Base-by-base conservation (phyloP, 2,113 vertebrate genomes). In the Heterotis niloticus region DNA sequence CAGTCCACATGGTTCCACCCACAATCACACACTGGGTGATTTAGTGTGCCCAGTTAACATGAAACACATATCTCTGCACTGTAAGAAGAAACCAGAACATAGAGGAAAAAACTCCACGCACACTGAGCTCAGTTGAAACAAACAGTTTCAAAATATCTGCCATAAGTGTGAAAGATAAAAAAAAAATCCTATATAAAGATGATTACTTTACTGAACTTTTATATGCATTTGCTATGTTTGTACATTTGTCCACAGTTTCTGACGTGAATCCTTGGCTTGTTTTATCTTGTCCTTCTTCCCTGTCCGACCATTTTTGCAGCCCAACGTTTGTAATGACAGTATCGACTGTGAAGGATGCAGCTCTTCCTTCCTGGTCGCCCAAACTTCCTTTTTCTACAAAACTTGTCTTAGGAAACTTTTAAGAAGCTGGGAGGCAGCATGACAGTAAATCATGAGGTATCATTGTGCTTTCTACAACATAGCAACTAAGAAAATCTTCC, bases 311-410 rank as follows among this genome's bases (percentile, higher is more conserved):
- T 16, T 57, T 77, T 56, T 66, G n/a, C 23, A 44, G 28, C 5
- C 14, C 18, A 64, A 10, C 12, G 3, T 17, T 18, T 18, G 3
- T 20, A 70, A 3, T 71, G 56, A 34, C 67, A 26, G 54, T 60
- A 70, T 71, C 77, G 60, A 13, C 28, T 16, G 14, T 71, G 28
- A 56, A 62, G 56, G 26, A 62, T 1, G 5, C 29, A 4, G 56
- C 17, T 12, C 54, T 78, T 78, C 76, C 76, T 78, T 78, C 76
- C 64, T 78, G 76, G 54, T 68, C 52, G 59, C 13, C 52, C n/a
- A 5, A 0, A 5, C 52, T 57, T 59, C 26, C 52, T 56, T 62
- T 62, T 75, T 70, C 60, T 70, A 44, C 34, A 44, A 78, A 59
- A n/a, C 20, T 59, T 20, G 20, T 34, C 66, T 71, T 62, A 28